Evolutionary conservation across 2,888 invertebrate species (phyloP), one percentile per base, ranked within the genome.

Genomic region (Listrodromus nycthemerus): DNA sequence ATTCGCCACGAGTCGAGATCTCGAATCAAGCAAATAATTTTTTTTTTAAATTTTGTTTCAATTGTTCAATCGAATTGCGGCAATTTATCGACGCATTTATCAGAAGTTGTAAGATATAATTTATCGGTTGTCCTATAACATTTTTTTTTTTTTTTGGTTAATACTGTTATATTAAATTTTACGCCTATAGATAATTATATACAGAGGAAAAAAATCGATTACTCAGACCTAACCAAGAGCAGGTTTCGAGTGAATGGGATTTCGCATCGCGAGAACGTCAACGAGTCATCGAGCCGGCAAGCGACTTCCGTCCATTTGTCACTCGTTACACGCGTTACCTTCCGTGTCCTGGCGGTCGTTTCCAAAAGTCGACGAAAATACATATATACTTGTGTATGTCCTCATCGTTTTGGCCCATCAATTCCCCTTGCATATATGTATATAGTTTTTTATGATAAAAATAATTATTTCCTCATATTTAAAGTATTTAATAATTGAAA

Each of bases 271-370:
- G 19, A 16, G 10, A 21, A 50, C 65, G 33, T 50, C 16, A 65
- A 74, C 21, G 45, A 48, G 21, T 74, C 65, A 63, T 63, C 74
- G 74, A 63, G 74, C 61, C 74, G 65, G 63, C 33, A 21, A 48
- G 50, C 48, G 50, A 74, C 74, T 74, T 74, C 74, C 74, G 74
- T 37, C 55, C 80, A 81, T 84, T 84, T 73, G 74, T 75, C 82
- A 80, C 78, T 81, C 85, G 73, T 55, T 77, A 55, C 73, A 71
- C 67, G 76, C 73, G 80, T 82, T 85, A 82, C 76, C 67, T 76
- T 82, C 66, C 80, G 65, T 48, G 74, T 27, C 83, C 52, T 74
- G 70, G 48, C 65, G 48, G 69, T 82, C 82, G 84, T 80, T 82
- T 73, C 58, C 73, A 45, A 70, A 65, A 19, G 69, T 50, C 66